A percentile compares a stretch with the other conserved stretches of the same genome.
These are phyloP conservation scores for Myrmecobius fasciatus DNA, from an alignment of 2,113 vertebrate species.

Conservation along the genomic window DNA sequence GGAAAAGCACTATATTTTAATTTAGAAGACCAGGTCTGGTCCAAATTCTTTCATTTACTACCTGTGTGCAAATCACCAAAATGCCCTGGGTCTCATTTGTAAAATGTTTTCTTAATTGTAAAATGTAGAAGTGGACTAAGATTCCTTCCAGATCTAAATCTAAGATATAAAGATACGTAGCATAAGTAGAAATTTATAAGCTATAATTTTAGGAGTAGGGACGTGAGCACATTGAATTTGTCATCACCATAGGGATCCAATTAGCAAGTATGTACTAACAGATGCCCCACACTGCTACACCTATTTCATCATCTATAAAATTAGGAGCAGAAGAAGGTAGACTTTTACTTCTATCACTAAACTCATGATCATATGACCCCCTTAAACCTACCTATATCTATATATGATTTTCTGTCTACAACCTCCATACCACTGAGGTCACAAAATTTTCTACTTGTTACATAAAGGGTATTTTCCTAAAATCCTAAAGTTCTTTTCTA, in stretches of 20 bases:
- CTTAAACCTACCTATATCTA: neutral
- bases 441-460: neutral
- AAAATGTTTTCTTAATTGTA: neutral
- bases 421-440: neutral
- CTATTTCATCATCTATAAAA: neutral
- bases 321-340: neutral
- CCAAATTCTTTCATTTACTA: neutral
- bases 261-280: neutral
- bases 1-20: neutral
- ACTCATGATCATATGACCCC: neutral
- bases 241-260: neutral
- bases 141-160: neutral
- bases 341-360: neutral
- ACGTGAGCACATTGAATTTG: neutral
- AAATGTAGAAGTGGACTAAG: neutral
- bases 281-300: neutral
- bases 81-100: neutral
- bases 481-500: neutral
- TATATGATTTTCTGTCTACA: neutral
- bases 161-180: neutral
- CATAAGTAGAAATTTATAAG: neutral
- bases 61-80: neutral
- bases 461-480: neutral
- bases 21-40: neutral
- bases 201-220: neutral